These are phyloP conservation scores for Sternarchorhynchus goeldii DNA, from an alignment of 2,797 vertebrate genomes.

Conservation along the genomic window DNA sequence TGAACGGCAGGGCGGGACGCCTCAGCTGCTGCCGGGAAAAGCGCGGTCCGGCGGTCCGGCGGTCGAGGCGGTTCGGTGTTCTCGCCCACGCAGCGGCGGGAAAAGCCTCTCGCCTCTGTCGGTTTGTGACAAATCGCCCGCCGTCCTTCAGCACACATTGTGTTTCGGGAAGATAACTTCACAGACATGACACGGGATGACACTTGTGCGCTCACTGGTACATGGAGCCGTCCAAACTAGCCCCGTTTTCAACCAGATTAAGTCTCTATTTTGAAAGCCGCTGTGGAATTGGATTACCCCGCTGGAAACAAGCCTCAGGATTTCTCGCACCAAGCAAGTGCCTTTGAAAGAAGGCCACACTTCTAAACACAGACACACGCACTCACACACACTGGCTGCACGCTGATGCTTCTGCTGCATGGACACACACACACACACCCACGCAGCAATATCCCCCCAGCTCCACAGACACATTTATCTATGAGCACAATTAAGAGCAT, in stretches of 20 bases:
- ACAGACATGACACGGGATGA: constrained; percentile 53
- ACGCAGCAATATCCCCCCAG: constrained; percentile 58
- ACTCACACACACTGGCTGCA: constrained; percentile 39
- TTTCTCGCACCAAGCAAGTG: constrained; percentile 66
- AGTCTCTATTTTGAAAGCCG: constrained; percentile 68
- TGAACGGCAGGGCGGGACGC: constrained; percentile 14
- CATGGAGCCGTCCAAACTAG: constrained; percentile 48
- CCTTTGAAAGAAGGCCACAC: constrained; percentile 53
- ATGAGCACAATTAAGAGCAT: constrained; percentile 75
- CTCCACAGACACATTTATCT: constrained; percentile 74
- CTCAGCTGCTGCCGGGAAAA: constrained; percentile 31
- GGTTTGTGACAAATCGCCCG: constrained; percentile 45
- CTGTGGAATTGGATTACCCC: constrained; percentile 70
- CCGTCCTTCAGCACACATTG: constrained; percentile 38
- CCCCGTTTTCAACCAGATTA: constrained; percentile 63
- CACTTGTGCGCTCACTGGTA: constrained; percentile 50
- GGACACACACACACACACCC: constrained; percentile 34
- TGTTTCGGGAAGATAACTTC: constrained; percentile 57
- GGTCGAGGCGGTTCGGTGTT: constrained; percentile 22
- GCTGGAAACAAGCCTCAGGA: constrained; percentile 66
- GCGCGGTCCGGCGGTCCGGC: background rate
- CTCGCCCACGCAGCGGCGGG: background rate
- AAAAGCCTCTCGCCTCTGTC: constrained; percentile 21
- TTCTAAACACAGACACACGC: constrained; percentile 34
- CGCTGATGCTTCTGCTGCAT: constrained; percentile 23